Percentiles rank a stretch among this genome's conserved stretches.
Conservation (phyloP, 2,888 invertebrate genomes). For the Parascotia fuliginaria region DNA sequence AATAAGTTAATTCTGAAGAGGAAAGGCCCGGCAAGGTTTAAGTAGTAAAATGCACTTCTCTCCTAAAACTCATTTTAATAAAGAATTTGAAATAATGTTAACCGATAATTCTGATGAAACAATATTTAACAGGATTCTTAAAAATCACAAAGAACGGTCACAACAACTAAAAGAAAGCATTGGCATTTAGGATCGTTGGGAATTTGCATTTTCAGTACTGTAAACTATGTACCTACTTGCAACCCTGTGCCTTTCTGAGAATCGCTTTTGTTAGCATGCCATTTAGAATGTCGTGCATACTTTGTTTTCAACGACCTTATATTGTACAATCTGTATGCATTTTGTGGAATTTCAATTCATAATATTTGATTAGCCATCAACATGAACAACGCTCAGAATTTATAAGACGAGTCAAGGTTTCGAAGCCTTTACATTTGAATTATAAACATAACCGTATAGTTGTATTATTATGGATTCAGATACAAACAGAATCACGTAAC, state of each 20-base stretch:
- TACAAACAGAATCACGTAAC: conserved; percentile 3
- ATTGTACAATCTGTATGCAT: conserved; percentile 15
- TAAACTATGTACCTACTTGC: conserved; percentile 27
- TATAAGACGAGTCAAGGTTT: conserved; percentile 11
- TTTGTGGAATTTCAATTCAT: conserved; percentile 22
- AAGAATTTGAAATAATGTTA: too few species aligned
- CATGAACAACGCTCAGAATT: conserved; percentile 1
- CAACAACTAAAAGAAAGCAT: conserved; percentile 52
- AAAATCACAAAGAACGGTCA: conserved; percentile 59
- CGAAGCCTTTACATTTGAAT: conserved; percentile 3
- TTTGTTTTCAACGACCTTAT: conserved; percentile 25
- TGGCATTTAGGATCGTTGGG: conserved; percentile 44
- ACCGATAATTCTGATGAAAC: too few species aligned
- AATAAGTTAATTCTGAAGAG: too few species aligned
- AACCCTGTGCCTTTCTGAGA: conserved; percentile 39
- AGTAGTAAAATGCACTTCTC: too few species aligned
- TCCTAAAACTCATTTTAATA: too few species aligned
- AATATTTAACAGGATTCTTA: too few species aligned
- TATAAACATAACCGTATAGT: not conserved
- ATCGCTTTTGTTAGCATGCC: conserved; percentile 39
- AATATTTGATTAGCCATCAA: conserved; percentile 13
- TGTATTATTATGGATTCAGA: not conserved
- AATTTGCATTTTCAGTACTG: conserved; percentile 35
- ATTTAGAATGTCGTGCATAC: conserved; percentile 23
- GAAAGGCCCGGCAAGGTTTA: too few species aligned